Percentiles rank a stretch among this genome's conserved stretches.
Evolutionary conservation across 1,140 invertebrate species (phyloP).

Genomic region (Sycobia sp.): DNA sequence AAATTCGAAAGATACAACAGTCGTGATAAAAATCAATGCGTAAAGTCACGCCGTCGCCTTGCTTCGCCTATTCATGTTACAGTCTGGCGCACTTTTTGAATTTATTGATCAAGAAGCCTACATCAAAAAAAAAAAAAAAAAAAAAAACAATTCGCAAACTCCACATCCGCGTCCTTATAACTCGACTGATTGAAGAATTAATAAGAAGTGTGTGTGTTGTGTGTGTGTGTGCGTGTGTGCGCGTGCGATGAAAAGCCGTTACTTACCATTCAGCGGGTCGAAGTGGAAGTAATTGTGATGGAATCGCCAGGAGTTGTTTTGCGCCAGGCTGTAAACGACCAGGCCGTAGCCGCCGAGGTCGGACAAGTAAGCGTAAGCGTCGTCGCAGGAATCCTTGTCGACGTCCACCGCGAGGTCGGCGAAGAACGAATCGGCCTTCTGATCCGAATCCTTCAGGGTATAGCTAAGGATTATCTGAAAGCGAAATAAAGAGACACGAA

Average conservation of each 20-base stretch:
- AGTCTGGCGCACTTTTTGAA: too few species aligned
- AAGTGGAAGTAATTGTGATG: slow-evolving; percentile 82
- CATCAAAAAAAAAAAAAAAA: too few species aligned
- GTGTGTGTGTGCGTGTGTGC: too few species aligned
- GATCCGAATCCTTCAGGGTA: slow-evolving; percentile 68
- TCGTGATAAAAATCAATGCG: too few species aligned
- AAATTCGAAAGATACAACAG: too few species aligned
- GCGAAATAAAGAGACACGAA: slow-evolving; percentile 26
- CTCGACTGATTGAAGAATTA: too few species aligned
- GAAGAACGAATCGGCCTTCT: slow-evolving; percentile 74
- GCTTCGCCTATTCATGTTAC: too few species aligned
- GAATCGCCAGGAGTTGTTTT: slow-evolving; percentile 77
- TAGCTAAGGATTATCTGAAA: slow-evolving; percentile 67
- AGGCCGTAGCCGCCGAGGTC: slow-evolving; percentile 76
- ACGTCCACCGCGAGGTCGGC: slow-evolving; percentile 75
- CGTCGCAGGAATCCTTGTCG: slow-evolving; percentile 69
- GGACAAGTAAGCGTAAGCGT: slow-evolving; percentile 76
- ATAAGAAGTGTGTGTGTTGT: too few species aligned
- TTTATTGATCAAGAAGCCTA: too few species aligned
- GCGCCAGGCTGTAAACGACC: slow-evolving; percentile 74
- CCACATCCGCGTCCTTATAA: too few species aligned
- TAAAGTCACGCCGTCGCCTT: too few species aligned
- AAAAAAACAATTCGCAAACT: too few species aligned
- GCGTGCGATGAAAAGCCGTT: not conserved
- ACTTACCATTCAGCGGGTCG: slow-evolving; percentile 71